Conservation (phyloP, 2,797 vertebrate species). For the Cyprinella venusta region DNA sequence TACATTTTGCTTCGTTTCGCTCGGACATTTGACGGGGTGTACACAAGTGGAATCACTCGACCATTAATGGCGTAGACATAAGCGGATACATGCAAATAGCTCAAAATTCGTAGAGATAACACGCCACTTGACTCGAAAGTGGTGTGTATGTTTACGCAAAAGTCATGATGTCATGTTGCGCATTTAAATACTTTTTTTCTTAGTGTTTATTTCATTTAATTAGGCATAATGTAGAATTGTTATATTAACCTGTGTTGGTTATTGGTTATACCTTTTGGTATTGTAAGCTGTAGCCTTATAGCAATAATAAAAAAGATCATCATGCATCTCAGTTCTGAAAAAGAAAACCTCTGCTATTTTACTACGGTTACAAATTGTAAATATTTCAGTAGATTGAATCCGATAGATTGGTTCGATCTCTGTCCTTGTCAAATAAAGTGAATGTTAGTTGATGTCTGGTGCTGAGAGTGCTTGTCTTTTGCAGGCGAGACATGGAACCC, state of each 20-base stretch:
- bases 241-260: not conserved
- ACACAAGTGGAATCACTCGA: no score
- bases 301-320: not conserved
- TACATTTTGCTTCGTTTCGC: no score
- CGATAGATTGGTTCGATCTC: not conserved
- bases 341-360: not conserved
- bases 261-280: not conserved
- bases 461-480: constrained; percentile 17
- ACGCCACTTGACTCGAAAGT: no score
- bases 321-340: not conserved
- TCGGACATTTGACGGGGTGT: no score
- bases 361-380: not conserved
- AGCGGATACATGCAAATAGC: no score
- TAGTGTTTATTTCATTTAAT: not conserved
- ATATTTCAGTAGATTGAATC: not conserved
- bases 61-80: no score
- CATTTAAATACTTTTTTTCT: not conserved
- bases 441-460: not conserved
- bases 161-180: no score
- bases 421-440: not conserved
- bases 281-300: not conserved
- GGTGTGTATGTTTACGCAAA: no score
- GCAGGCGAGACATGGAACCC: constrained; percentile 97
- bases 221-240: not conserved
- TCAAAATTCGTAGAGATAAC: no score